Conservation (phyloP, 2,113 vertebrate species). For the Chamaea fasciata region DNA sequence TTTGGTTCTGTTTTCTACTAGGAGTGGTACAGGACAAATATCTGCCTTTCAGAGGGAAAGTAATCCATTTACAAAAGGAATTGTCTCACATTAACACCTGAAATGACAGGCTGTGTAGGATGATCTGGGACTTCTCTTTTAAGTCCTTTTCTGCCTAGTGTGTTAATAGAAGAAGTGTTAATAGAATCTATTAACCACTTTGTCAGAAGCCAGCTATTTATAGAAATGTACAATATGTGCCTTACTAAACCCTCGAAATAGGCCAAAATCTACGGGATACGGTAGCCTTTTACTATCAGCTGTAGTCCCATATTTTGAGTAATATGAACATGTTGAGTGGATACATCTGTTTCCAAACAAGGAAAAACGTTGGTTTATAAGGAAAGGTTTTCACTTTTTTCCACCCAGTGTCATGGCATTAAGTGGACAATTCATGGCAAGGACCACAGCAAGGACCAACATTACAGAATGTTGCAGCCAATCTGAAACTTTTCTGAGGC, state of each 20-base stretch:
- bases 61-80: background rate
- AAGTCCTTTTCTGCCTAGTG: background rate
- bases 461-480: background rate
- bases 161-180: background rate
- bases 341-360: background rate
- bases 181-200: background rate
- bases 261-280: background rate
- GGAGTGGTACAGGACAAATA: background rate
- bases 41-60: background rate
- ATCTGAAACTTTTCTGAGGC: background rate
- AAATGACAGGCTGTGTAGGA: background rate
- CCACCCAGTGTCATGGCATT: background rate
- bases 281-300: background rate
- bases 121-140: background rate
- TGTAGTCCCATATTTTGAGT: background rate
- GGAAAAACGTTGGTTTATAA: background rate
- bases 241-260: background rate
- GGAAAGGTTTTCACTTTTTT: background rate
- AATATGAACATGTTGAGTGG: background rate
- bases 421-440: background rate
- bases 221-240: background rate
- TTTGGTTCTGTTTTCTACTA: background rate
- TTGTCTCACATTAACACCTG: background rate
- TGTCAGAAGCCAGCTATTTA: background rate
- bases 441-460: background rate